A percentile compares a stretch with the other conserved stretches of the same genome.
These are phyloP conservation scores for Anniella stebbinsi DNA, from an alignment of 2,797 vertebrate species.

Conservation along the genomic window DNA sequence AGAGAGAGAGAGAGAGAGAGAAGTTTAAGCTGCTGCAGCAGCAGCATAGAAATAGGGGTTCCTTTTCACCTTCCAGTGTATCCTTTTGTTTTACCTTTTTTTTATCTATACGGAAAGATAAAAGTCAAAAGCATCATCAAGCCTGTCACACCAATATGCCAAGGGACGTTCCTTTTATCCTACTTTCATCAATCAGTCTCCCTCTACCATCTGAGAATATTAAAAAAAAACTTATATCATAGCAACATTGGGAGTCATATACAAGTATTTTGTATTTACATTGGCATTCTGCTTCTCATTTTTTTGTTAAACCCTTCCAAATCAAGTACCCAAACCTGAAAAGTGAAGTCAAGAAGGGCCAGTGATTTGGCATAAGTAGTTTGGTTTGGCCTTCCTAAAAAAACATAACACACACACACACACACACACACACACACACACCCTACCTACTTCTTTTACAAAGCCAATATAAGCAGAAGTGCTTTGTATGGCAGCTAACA, in stretches of 20 bases:
- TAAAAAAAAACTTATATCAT: constrained; percentile 46
- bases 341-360: constrained; percentile 17
- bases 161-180: constrained; percentile 15
- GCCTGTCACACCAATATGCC: constrained; percentile 51
- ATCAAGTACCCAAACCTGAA: constrained; percentile 8
- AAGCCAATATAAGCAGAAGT: background rate
- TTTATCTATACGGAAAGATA: background rate
- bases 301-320: constrained; percentile 46
- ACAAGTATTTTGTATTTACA: constrained; percentile 53
- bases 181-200: constrained; percentile 57
- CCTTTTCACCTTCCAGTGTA: constrained; percentile 22
- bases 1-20: constrained; percentile 15
- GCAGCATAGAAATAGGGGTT: background rate
- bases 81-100: background rate
- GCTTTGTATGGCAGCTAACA: background rate
- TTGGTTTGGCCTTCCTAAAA: constrained; percentile 16
- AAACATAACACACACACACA: no score
- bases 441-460: no score
- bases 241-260: constrained; percentile 49
- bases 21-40: constrained; percentile 24
- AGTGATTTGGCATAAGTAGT: background rate
- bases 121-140: constrained; percentile 60
- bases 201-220: constrained; percentile 4
- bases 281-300: constrained; percentile 36
- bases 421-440: accelerated